Evolutionary conservation across 2,797 vertebrate genomes (phyloP), one percentile per base, ranked within the genome.

Genomic region (Nannoperca australis): DNA sequence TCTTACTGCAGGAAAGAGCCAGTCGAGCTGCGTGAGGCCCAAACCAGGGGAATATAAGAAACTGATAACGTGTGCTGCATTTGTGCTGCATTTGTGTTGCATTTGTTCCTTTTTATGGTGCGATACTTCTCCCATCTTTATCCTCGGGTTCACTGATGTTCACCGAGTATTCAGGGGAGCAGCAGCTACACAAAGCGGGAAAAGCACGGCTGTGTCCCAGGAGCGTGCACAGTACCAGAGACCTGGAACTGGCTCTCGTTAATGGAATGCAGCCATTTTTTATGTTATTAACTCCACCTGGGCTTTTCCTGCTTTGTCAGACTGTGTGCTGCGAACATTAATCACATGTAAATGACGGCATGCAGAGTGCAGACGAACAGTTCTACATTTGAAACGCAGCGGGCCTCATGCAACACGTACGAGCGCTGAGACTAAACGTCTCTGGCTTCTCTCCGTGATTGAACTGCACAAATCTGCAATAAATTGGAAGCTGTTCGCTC

Each of bases 101-200:
- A 17, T 13, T 18, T 45, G 30, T 30, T 7, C 6, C 9, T 6
- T 59, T 38, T 47, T 18, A 20, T 9, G 14, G 17, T 27, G 50
- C 14, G 1, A 32, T n/a, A n/a, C 61, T 49, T 45, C 45, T 71
- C 69, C 40, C 69, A 51, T 40, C 30, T 71, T 40, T 7, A 61
- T 15, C n/a, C 49, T 2, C 40, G 2, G 40, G 49, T 5, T 8
- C 1, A 60, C 45, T 38, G 8, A 60, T 59, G 34, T 47, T 42
- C 17, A 42, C 45, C 32, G 10, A 22, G 9, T 54, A 44, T 34
- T 63, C 32, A 65, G 51, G 50, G 38, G 45, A 24, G 20, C n/a
- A 38, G 36, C 5, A 38, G 36, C 36, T 10, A 38, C 36, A 38
- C 32, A 34, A 34, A 34, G 32, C 32, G 7, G 32, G 32, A 34